Percentiles rank a stretch among this genome's conserved stretches.
Conservation (phyloP, 2,888 invertebrate genomes). For the Microdon myrmicae region DNA sequence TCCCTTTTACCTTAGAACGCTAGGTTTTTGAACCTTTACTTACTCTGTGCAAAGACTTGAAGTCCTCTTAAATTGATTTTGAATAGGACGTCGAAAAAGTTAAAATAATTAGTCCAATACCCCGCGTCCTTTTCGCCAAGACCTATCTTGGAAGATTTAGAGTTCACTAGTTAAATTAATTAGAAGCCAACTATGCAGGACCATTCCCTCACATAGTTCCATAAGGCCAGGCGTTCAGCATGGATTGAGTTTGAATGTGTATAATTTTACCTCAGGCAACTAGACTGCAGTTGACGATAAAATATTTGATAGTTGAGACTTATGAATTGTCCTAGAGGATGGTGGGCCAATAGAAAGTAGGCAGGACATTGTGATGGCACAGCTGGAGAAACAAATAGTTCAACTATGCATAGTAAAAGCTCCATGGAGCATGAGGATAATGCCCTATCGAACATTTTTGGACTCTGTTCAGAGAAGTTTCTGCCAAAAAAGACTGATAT, state of each 20-base stretch:
- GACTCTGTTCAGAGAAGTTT: constrained; percentile 45
- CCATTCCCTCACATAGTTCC: background rate
- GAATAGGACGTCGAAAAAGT: too few species aligned
- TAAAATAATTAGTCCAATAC: constrained; percentile 30
- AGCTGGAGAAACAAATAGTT: too few species aligned
- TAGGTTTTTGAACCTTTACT: too few species aligned
- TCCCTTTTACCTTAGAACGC: too few species aligned
- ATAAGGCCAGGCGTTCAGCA: background rate
- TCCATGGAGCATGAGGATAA: constrained; percentile 42
- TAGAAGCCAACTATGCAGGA: constrained; percentile 9
- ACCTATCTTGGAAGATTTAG: constrained; percentile 39
- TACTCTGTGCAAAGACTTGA: too few species aligned
- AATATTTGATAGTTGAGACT: constrained; percentile 44
- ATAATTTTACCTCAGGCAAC: constrained; percentile 39
- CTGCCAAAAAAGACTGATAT: constrained; percentile 47
- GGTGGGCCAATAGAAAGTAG: background rate
- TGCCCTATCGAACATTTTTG: constrained; percentile 50
- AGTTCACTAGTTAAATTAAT: constrained; percentile 43
- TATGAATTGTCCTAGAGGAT: constrained; percentile 6
- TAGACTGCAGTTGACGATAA: constrained; percentile 50
- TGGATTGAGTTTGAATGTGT: constrained; percentile 13
- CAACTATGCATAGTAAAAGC: constrained; percentile 17
- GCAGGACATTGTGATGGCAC: background rate
- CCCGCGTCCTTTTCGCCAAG: background rate
- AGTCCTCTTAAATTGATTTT: too few species aligned